Evolutionary conservation across 2,113 vertebrate genomes (phyloP).

Genomic region (Crocuta crocuta): DNA sequence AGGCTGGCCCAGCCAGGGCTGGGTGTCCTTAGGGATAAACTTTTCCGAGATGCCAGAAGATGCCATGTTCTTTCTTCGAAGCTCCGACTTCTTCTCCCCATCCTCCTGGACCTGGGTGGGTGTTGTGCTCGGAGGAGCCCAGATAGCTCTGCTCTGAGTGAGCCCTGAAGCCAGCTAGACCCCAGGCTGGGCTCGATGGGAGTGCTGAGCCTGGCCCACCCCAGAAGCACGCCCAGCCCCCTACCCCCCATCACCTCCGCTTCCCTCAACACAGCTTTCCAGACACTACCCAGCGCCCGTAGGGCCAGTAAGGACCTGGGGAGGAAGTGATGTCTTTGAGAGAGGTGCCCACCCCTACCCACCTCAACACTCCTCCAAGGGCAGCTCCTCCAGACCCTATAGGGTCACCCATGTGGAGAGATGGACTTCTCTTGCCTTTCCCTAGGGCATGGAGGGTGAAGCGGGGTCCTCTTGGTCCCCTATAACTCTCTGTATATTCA

Average conservation of each 20-base stretch:
- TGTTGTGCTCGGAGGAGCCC: neutral
- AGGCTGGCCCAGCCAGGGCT: neutral
- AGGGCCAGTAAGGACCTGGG: neutral
- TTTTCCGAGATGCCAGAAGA: conserved; percentile 51
- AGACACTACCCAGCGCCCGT: conserved; percentile 30
- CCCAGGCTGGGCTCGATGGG: neutral
- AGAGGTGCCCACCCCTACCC: neutral
- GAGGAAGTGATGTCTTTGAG: neutral
- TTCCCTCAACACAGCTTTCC: neutral
- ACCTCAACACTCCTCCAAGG: neutral
- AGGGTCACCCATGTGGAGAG: neutral
- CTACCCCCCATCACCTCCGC: neutral
- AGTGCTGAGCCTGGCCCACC: neutral
- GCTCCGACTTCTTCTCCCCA: neutral
- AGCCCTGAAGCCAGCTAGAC: neutral
- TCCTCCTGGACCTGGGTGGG: neutral
- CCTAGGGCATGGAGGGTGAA: neutral
- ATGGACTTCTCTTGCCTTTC: neutral
- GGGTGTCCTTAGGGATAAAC: neutral
- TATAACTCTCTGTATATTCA: conserved; percentile 60
- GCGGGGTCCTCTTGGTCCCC: neutral
- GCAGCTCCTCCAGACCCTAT: no score
- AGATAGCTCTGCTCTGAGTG: neutral
- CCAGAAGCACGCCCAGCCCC: neutral
- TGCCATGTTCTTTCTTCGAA: neutral